Conservation (phyloP, 2,888 invertebrate species). For the Masnerella sp. region DNA sequence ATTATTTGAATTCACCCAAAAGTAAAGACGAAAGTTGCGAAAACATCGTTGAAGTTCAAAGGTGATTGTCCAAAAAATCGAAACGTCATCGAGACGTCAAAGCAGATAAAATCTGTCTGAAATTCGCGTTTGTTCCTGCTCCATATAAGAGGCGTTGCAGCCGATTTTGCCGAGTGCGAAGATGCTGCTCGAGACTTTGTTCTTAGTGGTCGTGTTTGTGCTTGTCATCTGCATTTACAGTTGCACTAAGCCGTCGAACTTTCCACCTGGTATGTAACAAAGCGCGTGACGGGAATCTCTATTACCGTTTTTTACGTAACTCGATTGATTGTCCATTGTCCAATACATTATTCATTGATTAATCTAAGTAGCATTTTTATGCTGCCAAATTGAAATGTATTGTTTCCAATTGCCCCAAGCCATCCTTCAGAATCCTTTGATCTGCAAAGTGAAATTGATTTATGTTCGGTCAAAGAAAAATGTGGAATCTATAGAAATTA, state of each 20-base stretch:
- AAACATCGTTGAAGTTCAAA: too few species aligned
- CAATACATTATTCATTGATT: slow-evolving; percentile 19
- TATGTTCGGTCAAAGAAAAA: background rate
- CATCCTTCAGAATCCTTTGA: background rate
- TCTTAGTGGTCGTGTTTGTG: slow-evolving; percentile 39
- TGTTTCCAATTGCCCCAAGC: slow-evolving; percentile 9
- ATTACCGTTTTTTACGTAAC: slow-evolving; percentile 15
- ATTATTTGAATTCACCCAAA: too few species aligned
- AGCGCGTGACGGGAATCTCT: slow-evolving; percentile 23
- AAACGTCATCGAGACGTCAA: slow-evolving; percentile 6
- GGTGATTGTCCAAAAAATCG: slow-evolving; percentile 6
- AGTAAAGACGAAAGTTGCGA: too few species aligned
- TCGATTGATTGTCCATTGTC: slow-evolving; percentile 14
- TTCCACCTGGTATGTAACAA: slow-evolving; percentile 70
- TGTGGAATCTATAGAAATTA: background rate
- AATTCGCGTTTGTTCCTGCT: background rate
- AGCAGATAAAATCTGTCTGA: slow-evolving; percentile 21
- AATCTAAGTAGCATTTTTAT: slow-evolving; percentile 1
- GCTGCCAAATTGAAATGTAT: slow-evolving; percentile 12
- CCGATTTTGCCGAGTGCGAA: slow-evolving; percentile 4
- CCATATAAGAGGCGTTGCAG: slow-evolving; percentile 3
- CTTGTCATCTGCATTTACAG: slow-evolving; percentile 62
- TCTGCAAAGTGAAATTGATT: slow-evolving; percentile 4
- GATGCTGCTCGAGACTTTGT: slow-evolving; percentile 23
- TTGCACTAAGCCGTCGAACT: slow-evolving; percentile 69